Percentiles rank a stretch among this genome's conserved stretches.
phyloP scores from a whole-genome alignment of 2,797 vertebrate genomes.

The Gadopsis marmoratus region DNA sequence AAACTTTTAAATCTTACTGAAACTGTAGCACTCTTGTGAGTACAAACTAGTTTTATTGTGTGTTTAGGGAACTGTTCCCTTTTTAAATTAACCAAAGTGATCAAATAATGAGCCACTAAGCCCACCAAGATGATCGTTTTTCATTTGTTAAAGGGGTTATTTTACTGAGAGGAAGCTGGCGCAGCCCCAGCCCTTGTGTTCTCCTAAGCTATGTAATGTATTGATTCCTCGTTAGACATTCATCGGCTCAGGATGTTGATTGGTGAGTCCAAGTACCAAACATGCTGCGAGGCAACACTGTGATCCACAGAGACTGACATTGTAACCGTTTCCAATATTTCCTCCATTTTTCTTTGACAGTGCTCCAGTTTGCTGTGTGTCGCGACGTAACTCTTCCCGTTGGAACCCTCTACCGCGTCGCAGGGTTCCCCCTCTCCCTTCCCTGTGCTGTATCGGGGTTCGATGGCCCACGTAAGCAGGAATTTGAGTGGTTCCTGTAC shows the following conservation, averaged over 20 bases:
- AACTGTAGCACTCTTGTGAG: background rate
- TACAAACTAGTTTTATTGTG: background rate
- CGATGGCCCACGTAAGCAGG: conserved; percentile 87
- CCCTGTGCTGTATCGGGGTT: conserved; percentile 87
- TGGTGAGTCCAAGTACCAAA: conserved; percentile 29
- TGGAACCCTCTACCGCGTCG: conserved; percentile 89
- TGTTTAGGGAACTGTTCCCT: background rate
- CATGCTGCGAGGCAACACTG: conserved; percentile 32
- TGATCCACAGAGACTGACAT: conserved; percentile 29
- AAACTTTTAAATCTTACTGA: background rate
- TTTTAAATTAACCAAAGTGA: conserved; percentile 7
- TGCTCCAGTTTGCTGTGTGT: conserved; percentile 75
- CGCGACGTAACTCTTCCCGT: conserved; percentile 87
- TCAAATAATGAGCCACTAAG: background rate
- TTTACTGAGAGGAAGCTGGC: conserved; percentile 7
- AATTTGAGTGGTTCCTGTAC: conserved; percentile 93
- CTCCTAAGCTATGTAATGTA: conserved; percentile 50
- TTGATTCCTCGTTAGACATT: conserved; percentile 60
- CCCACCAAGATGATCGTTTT: conserved; percentile 4
- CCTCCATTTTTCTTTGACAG: conserved; percentile 53
- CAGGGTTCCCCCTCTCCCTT: conserved; percentile 87
- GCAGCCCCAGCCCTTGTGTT: conserved; percentile 6
- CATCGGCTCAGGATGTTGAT: conserved; percentile 63
- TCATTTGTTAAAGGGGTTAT: background rate
- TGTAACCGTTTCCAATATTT: background rate